Evolutionary conservation across 2,113 vertebrate species (phyloP).

Genomic region (Petroica traversi): DNA sequence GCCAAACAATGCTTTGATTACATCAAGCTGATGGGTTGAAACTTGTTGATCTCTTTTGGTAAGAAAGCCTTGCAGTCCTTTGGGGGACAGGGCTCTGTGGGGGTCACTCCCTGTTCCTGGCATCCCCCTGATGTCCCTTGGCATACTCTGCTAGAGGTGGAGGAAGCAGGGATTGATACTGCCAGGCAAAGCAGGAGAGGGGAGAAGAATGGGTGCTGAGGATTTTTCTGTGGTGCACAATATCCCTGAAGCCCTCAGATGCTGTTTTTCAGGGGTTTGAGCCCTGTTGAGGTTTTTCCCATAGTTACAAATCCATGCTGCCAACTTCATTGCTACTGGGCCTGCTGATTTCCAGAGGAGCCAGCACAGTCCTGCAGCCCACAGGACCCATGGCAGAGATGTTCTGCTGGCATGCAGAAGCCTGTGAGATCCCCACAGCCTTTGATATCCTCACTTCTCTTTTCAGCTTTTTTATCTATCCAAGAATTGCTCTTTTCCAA

Average conservation of each 20-base stretch:
- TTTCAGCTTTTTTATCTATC: not conserved
- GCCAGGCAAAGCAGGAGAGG: fast-evolving
- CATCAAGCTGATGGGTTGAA: not conserved
- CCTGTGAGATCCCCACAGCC: not conserved
- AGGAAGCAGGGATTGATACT: not conserved
- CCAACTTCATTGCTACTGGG: not conserved
- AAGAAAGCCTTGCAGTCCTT: not conserved
- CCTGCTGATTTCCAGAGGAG: not conserved
- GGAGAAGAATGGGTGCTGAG: not conserved
- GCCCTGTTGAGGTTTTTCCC: not conserved
- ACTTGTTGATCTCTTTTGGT: not conserved
- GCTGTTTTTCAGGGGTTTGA: not conserved
- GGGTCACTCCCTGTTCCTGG: not conserved
- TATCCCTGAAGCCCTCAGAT: not conserved
- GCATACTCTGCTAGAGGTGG: not conserved
- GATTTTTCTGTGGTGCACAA: not conserved
- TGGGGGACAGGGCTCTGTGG: not conserved
- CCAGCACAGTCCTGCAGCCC: not conserved
- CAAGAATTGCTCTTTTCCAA: not conserved
- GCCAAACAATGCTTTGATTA: not conserved
- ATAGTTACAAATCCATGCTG: not conserved
- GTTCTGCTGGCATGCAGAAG: not conserved
- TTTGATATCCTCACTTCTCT: not conserved
- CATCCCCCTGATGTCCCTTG: not conserved
- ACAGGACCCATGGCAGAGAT: not conserved